Base-by-base conservation (phyloP, 1,140 invertebrate species). In the Monochamus saltuarius region DNA sequence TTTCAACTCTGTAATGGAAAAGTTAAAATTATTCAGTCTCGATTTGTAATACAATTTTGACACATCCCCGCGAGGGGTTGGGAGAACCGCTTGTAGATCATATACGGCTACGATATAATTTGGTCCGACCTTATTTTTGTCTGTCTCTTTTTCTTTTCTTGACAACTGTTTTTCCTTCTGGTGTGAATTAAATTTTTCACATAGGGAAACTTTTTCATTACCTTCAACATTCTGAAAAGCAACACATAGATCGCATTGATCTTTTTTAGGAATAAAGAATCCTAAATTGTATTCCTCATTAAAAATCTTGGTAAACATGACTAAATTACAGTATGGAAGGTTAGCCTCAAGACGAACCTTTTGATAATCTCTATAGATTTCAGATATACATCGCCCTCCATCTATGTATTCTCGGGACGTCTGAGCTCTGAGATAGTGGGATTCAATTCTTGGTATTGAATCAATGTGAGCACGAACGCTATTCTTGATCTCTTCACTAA, bases 391-490 rank as follows among this genome's bases (percentile, higher is more conserved):
- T 22, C 39, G 45, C 2, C 2, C 6, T 19, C 35, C 52, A 40
- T 55, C 52, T 11, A 55, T 55, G 39, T 16, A 39, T 40, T 55
- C 39, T 39, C 16, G 45, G 4, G 45, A 14, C 2, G 52, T 6
- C 7, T 55, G 36, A 2, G 35, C 52, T 10, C 38, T 2, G 40
- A 2, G 39, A 14, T 55, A 55, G n/a, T 40, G 38, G 7, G 2
- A 43, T 40, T 40, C 38, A 14, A 42, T 16, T 55, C 34, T 45
- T 6, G 75, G 72, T 37, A 76, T 75, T 9, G 64, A 43, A 17
- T 70, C 19, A 19, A 75, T 75, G 49, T 67, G 61, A 11, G 37
- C 6, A 11, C 64, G 34, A 7, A 65, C 49, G 56, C 9, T 50
- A 4, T 55, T 19, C 16, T 71, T 34, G 61, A 62, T 37, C 8